These are phyloP conservation scores for Dufourea novaeangliae DNA, from an alignment of 1,140 invertebrate species.

Conservation along the genomic window DNA sequence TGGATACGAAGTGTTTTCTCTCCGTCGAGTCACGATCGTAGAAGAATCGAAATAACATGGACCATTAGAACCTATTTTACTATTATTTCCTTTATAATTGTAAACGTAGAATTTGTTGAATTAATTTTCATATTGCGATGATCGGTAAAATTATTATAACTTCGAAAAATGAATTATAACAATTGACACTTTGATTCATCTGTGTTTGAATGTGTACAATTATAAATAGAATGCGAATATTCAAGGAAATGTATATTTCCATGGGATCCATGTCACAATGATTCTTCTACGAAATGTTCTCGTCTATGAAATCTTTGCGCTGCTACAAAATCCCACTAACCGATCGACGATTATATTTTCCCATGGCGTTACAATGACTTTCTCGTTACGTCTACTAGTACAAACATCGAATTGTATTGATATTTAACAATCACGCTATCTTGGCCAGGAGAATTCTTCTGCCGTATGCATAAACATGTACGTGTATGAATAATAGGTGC, in stretches of 20 bases:
- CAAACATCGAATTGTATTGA: conserved; percentile 52
- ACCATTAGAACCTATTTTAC: too few relatives aligned
- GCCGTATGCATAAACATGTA: conserved; percentile 25
- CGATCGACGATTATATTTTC: conserved; percentile 37
- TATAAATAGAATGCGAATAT: too few relatives aligned
- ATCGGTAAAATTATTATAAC: too few relatives aligned
- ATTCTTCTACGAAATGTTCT: neutral
- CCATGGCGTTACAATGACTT: conserved; percentile 20
- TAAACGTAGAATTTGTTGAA: neutral
- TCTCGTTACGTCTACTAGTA: conserved; percentile 43
- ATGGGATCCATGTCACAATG: too few relatives aligned
- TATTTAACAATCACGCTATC: conserved; percentile 48
- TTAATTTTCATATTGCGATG: too few relatives aligned
- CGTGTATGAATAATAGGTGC: conserved; percentile 17
- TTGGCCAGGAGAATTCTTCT: conserved; percentile 46
- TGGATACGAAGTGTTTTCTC: neutral
- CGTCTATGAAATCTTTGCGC: conserved; percentile 22
- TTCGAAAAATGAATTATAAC: too few relatives aligned
- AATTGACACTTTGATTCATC: too few relatives aligned
- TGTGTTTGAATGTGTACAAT: too few relatives aligned
- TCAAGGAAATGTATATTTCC: too few relatives aligned
- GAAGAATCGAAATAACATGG: neutral
- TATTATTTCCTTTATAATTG: neutral
- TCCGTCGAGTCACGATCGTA: neutral
- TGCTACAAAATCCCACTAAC: neutral